Percentiles rank a stretch among this genome's conserved stretches.
Conservation (phyloP, 2,888 invertebrate genomes). For the Perithous albicinctus region DNA sequence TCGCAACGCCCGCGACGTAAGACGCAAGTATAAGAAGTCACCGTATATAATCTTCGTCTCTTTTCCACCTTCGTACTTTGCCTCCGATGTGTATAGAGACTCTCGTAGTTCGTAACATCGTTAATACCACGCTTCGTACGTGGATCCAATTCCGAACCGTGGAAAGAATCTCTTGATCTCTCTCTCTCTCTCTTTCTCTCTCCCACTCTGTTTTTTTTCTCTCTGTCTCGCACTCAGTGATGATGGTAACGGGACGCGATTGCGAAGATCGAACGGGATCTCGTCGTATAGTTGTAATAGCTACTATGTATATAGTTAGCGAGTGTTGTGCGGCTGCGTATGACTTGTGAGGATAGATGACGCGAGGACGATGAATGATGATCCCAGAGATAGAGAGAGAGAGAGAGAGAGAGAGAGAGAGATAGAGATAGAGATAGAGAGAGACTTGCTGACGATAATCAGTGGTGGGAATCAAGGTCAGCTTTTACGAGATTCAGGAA, state of each 20-base stretch:
- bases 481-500: conserved; percentile 8
- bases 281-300: conserved; percentile 41
- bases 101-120: neutral
- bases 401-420: too few species aligned
- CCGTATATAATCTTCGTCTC: conserved; percentile 13
- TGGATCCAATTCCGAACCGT: conserved; percentile 36
- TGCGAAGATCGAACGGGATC: conserved; percentile 64
- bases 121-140: conserved; percentile 26
- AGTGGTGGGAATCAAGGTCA: conserved; percentile 51
- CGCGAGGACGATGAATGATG: conserved; percentile 11
- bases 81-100: neutral
- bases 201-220: neutral
- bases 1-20: conserved; percentile 36
- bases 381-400: too few species aligned
- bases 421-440: too few species aligned
- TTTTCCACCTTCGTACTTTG: neutral
- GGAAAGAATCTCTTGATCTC: neutral
- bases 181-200: conserved; percentile 1
- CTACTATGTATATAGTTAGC: neutral
- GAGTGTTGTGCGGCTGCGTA: neutral
- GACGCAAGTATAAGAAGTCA: conserved; percentile 21
- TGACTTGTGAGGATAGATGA: neutral
- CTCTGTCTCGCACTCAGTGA: neutral
- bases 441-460: conserved; percentile 9
- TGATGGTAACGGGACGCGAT: conserved; percentile 64